A percentile compares a stretch with the other conserved stretches of the same genome.
phyloP scores from a whole-genome alignment of 2,888 invertebrate genomes.

The Dryomyza anilis region DNA sequence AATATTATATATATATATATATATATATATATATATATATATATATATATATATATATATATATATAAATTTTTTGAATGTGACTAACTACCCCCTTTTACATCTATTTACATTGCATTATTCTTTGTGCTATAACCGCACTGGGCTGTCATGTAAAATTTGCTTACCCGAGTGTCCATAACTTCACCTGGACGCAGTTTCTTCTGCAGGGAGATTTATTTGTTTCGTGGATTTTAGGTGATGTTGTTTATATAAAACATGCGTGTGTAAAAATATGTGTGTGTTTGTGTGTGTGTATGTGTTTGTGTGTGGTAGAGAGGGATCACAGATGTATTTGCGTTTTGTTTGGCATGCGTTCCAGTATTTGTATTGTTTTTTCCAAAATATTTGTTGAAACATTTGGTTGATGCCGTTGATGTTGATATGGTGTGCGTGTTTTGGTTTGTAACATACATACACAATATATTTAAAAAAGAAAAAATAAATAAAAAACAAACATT shows the following conservation, averaged over 20 bases:
- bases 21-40: not conserved
- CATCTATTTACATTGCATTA: not conserved
- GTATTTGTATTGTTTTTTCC: slow-evolving; percentile 28
- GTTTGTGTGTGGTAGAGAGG: slow-evolving; percentile 32
- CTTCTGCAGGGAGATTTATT: slow-evolving; percentile 41
- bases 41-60: not conserved
- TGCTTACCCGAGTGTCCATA: slow-evolving; percentile 89
- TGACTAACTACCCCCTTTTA: not conserved
- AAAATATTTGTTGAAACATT: slow-evolving; percentile 25
- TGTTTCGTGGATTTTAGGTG: not conserved
- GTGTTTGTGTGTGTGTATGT: slow-evolving; percentile 34
- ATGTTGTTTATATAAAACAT: not conserved
- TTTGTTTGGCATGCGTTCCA: slow-evolving; percentile 19
- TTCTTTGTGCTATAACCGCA: no score
- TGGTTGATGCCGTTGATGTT: slow-evolving; percentile 17
- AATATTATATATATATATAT: not conserved
- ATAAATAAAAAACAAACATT: no score
- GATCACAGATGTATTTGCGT: not conserved
- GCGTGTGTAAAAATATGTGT: slow-evolving; percentile 1
- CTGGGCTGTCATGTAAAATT: no score
- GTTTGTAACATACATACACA: slow-evolving; percentile 3
- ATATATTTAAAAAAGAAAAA: slow-evolving; percentile 28
- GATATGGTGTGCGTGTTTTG: not conserved
- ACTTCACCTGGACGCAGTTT: slow-evolving; percentile 93
- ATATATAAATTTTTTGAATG: not conserved